Conservation (phyloP, 2,113 vertebrate genomes). For the Mustela lutreola region DNA sequence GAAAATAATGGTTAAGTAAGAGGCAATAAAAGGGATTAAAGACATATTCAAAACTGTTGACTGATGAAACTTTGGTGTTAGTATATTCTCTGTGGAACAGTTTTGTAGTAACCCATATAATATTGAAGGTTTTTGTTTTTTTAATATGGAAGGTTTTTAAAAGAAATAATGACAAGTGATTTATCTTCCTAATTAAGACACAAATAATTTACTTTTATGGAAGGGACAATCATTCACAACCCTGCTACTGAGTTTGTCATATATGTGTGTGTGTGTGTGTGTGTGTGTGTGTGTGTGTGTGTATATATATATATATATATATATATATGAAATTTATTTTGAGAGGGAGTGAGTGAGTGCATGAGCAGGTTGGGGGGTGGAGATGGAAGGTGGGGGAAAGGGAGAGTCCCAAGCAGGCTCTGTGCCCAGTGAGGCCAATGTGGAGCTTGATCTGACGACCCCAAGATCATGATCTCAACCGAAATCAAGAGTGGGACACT, state of each 20-base stretch:
- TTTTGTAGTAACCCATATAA: neutral
- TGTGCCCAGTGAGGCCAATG: neutral
- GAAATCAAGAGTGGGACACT: neutral
- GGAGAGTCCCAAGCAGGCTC: neutral
- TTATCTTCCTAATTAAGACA: conserved; percentile 9
- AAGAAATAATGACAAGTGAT: neutral
- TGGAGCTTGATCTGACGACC: neutral
- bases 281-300: no score
- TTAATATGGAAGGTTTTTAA: neutral
- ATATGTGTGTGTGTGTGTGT: no score
- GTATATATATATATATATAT: no score
- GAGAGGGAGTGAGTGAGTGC: neutral
- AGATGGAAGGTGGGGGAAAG: neutral
- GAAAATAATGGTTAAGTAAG: conserved; percentile 13
- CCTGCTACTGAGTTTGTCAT: neutral
- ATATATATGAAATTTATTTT: neutral
- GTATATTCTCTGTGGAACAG: conserved; percentile 36
- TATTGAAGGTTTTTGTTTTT: neutral
- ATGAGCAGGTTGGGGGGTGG: neutral
- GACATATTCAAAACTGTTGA: conserved; percentile 10
- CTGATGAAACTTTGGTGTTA: conserved; percentile 43
- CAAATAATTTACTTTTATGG: neutral
- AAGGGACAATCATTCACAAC: neutral
- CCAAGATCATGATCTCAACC: neutral
- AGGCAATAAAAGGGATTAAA: conserved; percentile 57